Percentiles rank a stretch among this genome's conserved stretches.
phyloP scores from a whole-genome alignment of 2,888 invertebrate genomes.

The Portevinia maculata region DNA sequence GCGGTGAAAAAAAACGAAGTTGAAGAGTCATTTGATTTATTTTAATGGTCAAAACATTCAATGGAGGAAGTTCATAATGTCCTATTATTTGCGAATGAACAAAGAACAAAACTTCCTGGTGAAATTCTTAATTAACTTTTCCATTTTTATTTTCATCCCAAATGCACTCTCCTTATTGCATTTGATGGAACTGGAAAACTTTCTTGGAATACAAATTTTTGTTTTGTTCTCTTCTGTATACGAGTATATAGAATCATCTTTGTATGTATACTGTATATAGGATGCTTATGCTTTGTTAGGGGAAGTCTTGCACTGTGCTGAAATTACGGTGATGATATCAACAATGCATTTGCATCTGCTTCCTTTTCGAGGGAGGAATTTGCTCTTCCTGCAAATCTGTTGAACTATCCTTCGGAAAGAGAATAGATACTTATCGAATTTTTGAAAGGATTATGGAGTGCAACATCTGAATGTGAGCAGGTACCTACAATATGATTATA shows the following conservation, averaged over 20 bases:
- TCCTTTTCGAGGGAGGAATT: too few relatives aligned
- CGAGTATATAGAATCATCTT: too few relatives aligned
- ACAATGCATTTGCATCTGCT: not conserved
- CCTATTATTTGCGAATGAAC: not conserved
- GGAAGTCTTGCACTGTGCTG: not conserved
- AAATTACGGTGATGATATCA: conserved; percentile 8
- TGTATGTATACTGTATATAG: not conserved
- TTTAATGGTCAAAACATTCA: too few relatives aligned
- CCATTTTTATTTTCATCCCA: conserved; percentile 5
- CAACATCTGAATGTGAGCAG: not conserved
- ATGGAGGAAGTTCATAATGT: not conserved
- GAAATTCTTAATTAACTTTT: conserved; percentile 2
- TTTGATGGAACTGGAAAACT: conserved; percentile 17
- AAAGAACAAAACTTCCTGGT: not conserved
- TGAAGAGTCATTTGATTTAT: too few relatives aligned
- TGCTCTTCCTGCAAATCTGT: not conserved
- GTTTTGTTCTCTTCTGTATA: not conserved
- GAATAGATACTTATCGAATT: not conserved
- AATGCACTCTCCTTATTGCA: conserved; percentile 20
- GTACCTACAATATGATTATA: conserved; percentile 12
- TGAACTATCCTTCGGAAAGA: not conserved
- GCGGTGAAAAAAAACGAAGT: too few relatives aligned
- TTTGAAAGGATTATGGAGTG: conserved; percentile 9
- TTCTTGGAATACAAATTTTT: conserved; percentile 35
- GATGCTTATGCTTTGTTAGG: too few relatives aligned